Percentiles rank a stretch among this genome's conserved stretches.
These are phyloP conservation scores for Miichthys miiuy DNA, from an alignment of 2,797 vertebrate species.

Conservation along the genomic window DNA sequence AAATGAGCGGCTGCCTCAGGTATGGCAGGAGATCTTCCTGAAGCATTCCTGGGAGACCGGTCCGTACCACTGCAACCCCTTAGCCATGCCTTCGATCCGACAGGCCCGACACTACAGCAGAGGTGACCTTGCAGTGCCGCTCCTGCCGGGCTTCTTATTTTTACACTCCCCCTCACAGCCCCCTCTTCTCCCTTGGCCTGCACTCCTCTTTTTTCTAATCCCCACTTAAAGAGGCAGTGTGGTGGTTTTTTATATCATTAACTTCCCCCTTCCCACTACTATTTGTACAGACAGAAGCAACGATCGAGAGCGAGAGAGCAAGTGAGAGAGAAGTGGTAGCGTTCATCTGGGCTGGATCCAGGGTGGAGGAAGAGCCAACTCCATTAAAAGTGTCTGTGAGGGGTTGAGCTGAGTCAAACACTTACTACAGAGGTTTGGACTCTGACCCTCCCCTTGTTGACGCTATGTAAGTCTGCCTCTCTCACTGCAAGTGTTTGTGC, in stretches of 20 bases:
- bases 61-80: slow-evolving; percentile 82
- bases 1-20: slow-evolving; percentile 90
- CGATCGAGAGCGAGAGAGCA: slow-evolving; percentile 23
- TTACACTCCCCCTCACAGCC: slow-evolving; percentile 80
- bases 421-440: slow-evolving; percentile 79
- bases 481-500: slow-evolving; percentile 15
- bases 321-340: slow-evolving; percentile 29
- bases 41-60: slow-evolving; percentile 86
- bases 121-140: slow-evolving; percentile 89
- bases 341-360: slow-evolving; percentile 69
- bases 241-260: slow-evolving; percentile 73
- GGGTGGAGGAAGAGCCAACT: slow-evolving; percentile 65
- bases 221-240: slow-evolving; percentile 81
- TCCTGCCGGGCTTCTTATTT: slow-evolving; percentile 86
- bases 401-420: slow-evolving; percentile 83
- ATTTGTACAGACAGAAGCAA: slow-evolving; percentile 50
- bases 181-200: slow-evolving; percentile 75
- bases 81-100: slow-evolving; percentile 85
- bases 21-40: slow-evolving; percentile 89
- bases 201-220: slow-evolving; percentile 71
- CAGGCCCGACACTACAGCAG: slow-evolving; percentile 79
- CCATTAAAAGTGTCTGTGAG: slow-evolving; percentile 75
- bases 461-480: slow-evolving; percentile 49
- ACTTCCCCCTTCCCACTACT: slow-evolving; percentile 49
- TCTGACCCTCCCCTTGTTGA: slow-evolving; percentile 74